These are phyloP conservation scores for Triplophysa siluroides DNA, from an alignment of 2,113 vertebrate genomes.

Conservation along the genomic window DNA sequence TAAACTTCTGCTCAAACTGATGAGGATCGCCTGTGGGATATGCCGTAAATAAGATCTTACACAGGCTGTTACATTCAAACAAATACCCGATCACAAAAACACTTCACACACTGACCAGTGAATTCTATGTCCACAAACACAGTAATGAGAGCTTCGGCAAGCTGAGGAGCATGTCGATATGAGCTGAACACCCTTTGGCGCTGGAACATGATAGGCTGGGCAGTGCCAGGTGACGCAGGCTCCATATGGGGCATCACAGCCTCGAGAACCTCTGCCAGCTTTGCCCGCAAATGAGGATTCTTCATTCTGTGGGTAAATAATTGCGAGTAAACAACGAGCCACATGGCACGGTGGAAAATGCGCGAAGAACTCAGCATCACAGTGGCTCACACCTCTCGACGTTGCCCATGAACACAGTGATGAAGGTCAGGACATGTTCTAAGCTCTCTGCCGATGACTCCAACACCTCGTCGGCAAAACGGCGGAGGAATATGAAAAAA, in stretches of 20 bases:
- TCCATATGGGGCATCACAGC: conserved; percentile 98
- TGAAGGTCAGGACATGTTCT: conserved; percentile 90
- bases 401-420: conserved; percentile 94
- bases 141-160: conserved; percentile 92
- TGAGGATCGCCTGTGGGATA: conserved; percentile 88
- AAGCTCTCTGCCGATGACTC: conserved; percentile 89
- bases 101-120: conserved; percentile 77
- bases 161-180: conserved; percentile 81
- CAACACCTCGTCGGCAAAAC: conserved; percentile 92
- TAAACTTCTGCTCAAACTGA: conserved; percentile 99
- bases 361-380: conserved; percentile 18
- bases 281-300: conserved; percentile 95
- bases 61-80: background rate
- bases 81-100: background rate
- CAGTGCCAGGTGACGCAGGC: conserved; percentile 72
- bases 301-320: conserved; percentile 83
- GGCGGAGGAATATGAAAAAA: conserved; percentile 94
- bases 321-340: background rate
- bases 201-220: conserved; percentile 86
- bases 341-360: background rate
- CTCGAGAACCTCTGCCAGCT: conserved; percentile 94
- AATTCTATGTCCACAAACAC: conserved; percentile 99
- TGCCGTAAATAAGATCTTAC: background rate
- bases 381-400: conserved; percentile 82
- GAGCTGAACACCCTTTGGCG: conserved; percentile 92